phyloP scores from a whole-genome alignment of 2,113 vertebrate species.

The Lepus americanus region DNA sequence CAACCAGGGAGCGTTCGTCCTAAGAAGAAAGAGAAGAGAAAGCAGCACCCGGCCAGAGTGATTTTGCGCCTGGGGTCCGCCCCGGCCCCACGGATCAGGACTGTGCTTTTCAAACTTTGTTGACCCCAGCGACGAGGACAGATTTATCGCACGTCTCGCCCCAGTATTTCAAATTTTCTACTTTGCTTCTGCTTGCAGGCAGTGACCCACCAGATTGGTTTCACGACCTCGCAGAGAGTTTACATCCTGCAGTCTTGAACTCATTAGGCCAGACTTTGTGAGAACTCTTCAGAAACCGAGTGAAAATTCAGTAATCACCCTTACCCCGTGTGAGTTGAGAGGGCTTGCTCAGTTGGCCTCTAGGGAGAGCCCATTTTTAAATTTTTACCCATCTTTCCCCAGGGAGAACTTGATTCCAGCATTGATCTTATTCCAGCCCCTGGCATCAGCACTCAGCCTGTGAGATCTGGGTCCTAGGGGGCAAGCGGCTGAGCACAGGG shows the following conservation, averaged over 20 bases:
- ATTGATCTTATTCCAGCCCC: background rate
- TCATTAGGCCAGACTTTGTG: background rate
- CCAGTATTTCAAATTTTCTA: slow-evolving; percentile 40
- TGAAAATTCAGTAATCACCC: slow-evolving; percentile 33
- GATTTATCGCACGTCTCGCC: slow-evolving; percentile 51
- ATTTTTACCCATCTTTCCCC: background rate
- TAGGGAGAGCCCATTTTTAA: background rate
- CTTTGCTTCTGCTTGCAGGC: slow-evolving; percentile 53
- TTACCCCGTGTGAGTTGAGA: background rate
- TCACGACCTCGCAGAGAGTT: slow-evolving; percentile 7
- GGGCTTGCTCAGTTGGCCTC: background rate
- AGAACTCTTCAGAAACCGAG: slow-evolving; percentile 10
- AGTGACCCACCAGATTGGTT: slow-evolving; percentile 64
- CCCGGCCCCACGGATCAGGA: too few relatives aligned
- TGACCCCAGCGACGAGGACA: background rate
- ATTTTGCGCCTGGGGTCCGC: background rate
- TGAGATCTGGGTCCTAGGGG: background rate
- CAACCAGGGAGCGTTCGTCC: background rate
- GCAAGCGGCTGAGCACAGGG: background rate
- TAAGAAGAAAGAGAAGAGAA: background rate
- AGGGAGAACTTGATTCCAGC: background rate
- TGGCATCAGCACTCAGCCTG: background rate
- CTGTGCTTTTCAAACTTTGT: slow-evolving; percentile 40
- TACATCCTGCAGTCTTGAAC: slow-evolving; percentile 36
- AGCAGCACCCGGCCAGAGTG: background rate